phyloP scores from a whole-genome alignment of 2,888 invertebrate genomes.

The Sericinus montela region DNA sequence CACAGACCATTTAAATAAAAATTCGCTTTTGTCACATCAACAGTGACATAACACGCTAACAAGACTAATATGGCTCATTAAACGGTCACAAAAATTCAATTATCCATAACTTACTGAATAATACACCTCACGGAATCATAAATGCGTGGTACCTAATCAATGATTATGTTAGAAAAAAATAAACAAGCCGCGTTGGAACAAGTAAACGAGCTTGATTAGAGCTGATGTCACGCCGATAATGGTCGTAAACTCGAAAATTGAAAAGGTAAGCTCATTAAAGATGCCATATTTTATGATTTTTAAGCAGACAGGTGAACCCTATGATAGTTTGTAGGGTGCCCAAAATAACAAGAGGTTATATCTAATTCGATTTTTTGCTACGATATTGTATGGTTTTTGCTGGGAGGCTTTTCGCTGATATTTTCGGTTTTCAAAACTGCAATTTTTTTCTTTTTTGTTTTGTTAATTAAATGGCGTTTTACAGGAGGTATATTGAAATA shows the following conservation, averaged over 20 bases:
- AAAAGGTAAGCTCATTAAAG: conserved; percentile 76
- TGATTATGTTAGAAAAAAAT: conserved; percentile 42
- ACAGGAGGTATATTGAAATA: too few species aligned
- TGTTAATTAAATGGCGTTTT: too few species aligned
- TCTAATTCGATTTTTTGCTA: too few species aligned
- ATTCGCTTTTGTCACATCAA: conserved; percentile 13
- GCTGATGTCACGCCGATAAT: conserved; percentile 77
- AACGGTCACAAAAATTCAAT: conserved; percentile 55
- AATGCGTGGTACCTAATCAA: conserved; percentile 67
- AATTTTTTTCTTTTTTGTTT: too few species aligned
- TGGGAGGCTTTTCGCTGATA: too few species aligned
- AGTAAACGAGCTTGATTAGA: conserved; percentile 67
- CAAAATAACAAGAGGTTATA: conserved; percentile 25
- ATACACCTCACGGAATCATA: conserved; percentile 44
- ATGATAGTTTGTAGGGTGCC: conserved; percentile 49
- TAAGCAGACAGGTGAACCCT: conserved; percentile 70
- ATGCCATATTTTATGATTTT: conserved; percentile 75
- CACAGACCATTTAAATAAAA: conserved; percentile 21
- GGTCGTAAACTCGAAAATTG: conserved; percentile 72
- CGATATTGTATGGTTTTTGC: too few species aligned
- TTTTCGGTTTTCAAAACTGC: too few species aligned
- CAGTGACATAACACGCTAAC: conserved; percentile 2
- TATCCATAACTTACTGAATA: conserved; percentile 42
- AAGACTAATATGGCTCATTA: conserved; percentile 32
- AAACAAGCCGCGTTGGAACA: conserved; percentile 37